Evolutionary conservation across 2,888 invertebrate species (phyloP), one percentile per base, ranked within the genome.

Genomic region (Matsumyia berberina): DNA sequence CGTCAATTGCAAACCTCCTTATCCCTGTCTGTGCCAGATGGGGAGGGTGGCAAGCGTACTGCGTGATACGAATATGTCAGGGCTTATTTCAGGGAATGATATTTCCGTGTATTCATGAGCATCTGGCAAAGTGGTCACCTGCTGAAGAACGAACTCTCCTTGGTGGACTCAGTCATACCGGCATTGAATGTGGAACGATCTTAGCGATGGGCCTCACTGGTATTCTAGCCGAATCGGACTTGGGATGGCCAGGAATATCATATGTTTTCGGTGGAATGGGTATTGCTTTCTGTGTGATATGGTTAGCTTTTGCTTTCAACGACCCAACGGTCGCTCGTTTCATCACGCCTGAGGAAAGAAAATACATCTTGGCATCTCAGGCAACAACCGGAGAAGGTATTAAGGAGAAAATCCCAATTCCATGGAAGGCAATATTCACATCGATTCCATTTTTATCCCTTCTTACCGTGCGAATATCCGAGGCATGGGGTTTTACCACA

Each of bases 401-500:
- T 51, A 93, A 88, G 2, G 86, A 87, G 2, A 73, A 58, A 39
- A 92, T 92, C 76, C 88, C 89, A 80, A 93, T 94, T 0, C 96
- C 96, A 0, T 96, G 95, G 95, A 90, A 88, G 57, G 91, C 92
- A 24, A 95, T 96, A 17, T 90, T 94, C n/a, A 94, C 93, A 0
- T 95, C 95, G 0, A 87, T 93, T 0, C 95, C 95, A 0, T 93
- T 95, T 89, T 94, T 94, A 93, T 90, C 90, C 0, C 58, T 91
- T 15, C 89, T 93, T 1, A 90, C 94, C 0, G 94, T 93, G 0
- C 95, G 95, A 88, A 93, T 94, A 74, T 39, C 42, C 0, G 93
- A 94, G 87, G 94, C 94, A 88, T 95, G 95, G 94, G 95, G 95
- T 0, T 94, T 93, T 89, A 94, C 94, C 93, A 94, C 94, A 0